These are phyloP conservation scores for Acanthis flammea DNA, from an alignment of 2,797 vertebrate species.

Conservation along the genomic window DNA sequence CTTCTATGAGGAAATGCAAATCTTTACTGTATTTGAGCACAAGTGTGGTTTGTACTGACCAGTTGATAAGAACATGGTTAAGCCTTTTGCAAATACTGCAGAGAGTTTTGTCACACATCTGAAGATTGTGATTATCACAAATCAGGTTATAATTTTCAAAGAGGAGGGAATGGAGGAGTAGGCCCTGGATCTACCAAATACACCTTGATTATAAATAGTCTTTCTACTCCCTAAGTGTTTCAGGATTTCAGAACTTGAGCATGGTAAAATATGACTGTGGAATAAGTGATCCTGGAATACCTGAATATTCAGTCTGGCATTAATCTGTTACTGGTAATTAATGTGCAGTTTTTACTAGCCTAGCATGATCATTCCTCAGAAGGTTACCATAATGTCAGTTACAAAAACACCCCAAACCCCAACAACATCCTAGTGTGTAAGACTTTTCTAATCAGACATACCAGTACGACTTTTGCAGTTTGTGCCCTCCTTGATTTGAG, in stretches of 20 bases:
- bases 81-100: background rate
- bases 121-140: background rate
- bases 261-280: background rate
- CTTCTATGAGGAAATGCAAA: background rate
- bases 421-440: background rate
- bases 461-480: background rate
- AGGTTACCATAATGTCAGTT: background rate
- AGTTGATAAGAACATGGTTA: background rate
- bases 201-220: background rate
- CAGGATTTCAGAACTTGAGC: background rate
- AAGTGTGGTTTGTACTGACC: background rate
- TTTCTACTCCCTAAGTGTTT: background rate
- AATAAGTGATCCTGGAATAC: background rate
- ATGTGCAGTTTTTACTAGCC: background rate
- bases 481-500: background rate
- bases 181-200: background rate
- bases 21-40: background rate
- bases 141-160: background rate
- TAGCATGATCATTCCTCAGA: background rate
- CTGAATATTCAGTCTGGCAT: background rate
- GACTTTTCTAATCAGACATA: background rate
- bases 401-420: background rate
- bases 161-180: background rate
- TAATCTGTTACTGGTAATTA: background rate
- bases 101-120: background rate